These are phyloP conservation scores for Idaea straminata DNA, from an alignment of 2,888 invertebrate species.

Conservation along the genomic window DNA sequence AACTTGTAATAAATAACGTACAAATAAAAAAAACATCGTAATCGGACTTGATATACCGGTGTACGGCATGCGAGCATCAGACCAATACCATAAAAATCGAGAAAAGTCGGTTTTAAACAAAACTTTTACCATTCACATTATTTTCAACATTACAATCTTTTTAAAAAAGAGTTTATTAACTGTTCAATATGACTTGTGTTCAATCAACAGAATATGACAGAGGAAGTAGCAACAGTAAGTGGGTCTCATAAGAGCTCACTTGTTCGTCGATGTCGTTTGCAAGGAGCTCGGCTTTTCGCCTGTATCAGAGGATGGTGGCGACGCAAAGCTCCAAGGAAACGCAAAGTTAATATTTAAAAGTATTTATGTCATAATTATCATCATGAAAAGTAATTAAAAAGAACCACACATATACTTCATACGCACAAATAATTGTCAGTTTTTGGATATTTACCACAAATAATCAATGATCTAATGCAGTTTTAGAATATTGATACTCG, in stretches of 20 bases:
- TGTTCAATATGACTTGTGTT: not conserved
- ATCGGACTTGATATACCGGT: no score
- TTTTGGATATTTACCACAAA: no score
- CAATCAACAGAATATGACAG: constrained; percentile 10
- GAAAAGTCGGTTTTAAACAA: no score
- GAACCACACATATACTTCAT: not conserved
- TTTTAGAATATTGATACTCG: not conserved
- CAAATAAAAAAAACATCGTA: no score
- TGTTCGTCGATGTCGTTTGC: constrained; percentile 57
- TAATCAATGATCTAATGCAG: not conserved
- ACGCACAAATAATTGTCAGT: not conserved
- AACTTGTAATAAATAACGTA: no score
- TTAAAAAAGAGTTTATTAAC: constrained; percentile 15
- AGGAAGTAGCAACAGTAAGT: constrained; percentile 39
- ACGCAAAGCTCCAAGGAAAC: constrained; percentile 54
- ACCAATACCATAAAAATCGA: no score
- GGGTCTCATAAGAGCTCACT: constrained; percentile 54
- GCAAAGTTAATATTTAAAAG: constrained; percentile 41
- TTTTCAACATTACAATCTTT: not conserved
- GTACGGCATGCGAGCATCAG: no score
- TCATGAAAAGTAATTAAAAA: constrained; percentile 1
- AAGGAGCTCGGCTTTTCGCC: constrained; percentile 57
- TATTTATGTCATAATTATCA: no score
- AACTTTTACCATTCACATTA: no score
- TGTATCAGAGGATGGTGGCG: constrained; percentile 70